Conservation (phyloP, 2,113 vertebrate genomes). For the Meleagris gallopavo region DNA sequence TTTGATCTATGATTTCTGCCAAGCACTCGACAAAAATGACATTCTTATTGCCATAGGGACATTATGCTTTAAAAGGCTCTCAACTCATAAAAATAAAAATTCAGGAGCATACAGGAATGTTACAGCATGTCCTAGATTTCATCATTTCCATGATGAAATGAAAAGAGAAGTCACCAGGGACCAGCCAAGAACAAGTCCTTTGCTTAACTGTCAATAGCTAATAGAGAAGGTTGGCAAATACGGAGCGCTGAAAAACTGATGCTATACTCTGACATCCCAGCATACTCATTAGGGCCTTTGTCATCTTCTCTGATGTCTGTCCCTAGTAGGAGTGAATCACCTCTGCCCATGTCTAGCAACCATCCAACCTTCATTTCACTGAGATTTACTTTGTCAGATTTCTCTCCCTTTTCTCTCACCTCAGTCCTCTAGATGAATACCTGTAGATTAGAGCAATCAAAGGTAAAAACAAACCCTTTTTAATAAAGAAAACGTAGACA, state of each 20-base stretch:
- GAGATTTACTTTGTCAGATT: not conserved
- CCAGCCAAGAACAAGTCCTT: not conserved
- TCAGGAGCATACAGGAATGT: not conserved
- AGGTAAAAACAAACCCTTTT: not conserved
- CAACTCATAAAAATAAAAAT: not conserved
- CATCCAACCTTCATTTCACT: not conserved
- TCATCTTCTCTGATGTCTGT: fast-evolving
- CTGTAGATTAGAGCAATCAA: not conserved
- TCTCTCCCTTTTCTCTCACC: not conserved
- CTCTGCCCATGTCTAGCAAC: not conserved
- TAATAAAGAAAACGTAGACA: fast-evolving
- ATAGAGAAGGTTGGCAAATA: fast-evolving
- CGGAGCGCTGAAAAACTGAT: not conserved
- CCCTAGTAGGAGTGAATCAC: not conserved
- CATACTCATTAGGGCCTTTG: too few relatives aligned
- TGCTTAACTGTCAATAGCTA: not conserved
- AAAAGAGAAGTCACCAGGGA: not conserved
- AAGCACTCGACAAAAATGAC: not conserved
- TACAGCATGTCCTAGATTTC: not conserved
- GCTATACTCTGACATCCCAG: fast-evolving
- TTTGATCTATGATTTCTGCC: not conserved
- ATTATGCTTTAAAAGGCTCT: not conserved
- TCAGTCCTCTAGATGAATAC: not conserved
- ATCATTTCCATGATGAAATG: not conserved
- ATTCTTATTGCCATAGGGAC: not conserved